These are phyloP conservation scores for Callimorpha dominula DNA, from an alignment of 2,888 invertebrate species.

Conservation along the genomic window DNA sequence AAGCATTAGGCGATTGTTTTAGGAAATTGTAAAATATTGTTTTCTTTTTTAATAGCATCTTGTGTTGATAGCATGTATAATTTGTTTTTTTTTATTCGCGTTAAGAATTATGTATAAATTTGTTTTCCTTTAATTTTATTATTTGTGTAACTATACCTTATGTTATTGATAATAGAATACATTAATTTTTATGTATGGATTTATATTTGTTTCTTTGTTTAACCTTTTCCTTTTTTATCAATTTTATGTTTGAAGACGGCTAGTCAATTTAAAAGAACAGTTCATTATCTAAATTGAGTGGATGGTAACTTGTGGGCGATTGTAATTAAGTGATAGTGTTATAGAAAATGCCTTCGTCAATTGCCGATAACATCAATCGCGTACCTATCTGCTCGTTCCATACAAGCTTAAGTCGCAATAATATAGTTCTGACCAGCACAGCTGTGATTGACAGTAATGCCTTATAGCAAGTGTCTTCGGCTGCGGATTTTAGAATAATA, in stretches of 20 bases:
- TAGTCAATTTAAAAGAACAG: not conserved
- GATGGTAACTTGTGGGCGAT: conserved; percentile 33
- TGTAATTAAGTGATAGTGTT: conserved; percentile 58
- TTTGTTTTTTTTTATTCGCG: conserved; percentile 84
- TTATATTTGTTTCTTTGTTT: conserved; percentile 71
- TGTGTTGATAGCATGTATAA: conserved; percentile 84
- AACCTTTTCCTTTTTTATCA: conserved; percentile 59
- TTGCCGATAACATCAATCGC: conserved; percentile 35
- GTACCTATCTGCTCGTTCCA: conserved; percentile 12
- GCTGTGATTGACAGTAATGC: conserved; percentile 50
- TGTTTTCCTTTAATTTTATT: conserved; percentile 86
- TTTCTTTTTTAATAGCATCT: conserved; percentile 78
- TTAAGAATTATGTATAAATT: conserved; percentile 86
- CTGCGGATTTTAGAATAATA: conserved; percentile 51
- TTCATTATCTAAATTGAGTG: conserved; percentile 12
- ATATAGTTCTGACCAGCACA: conserved; percentile 30
- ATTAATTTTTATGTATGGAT: conserved; percentile 86
- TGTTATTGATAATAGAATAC: conserved; percentile 87
- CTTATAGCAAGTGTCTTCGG: conserved; percentile 62
- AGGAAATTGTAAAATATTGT: conserved; percentile 84
- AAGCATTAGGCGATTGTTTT: conserved; percentile 71
- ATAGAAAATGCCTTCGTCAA: conserved; percentile 58
- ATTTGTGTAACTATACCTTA: conserved; percentile 85
- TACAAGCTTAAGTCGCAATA: conserved; percentile 36
- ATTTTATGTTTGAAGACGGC: conserved; percentile 4